Percentiles rank a stretch among this genome's conserved stretches.
Evolutionary conservation across 2,113 vertebrate genomes (phyloP).

Genomic region (Hippocampus zosterae): DNA sequence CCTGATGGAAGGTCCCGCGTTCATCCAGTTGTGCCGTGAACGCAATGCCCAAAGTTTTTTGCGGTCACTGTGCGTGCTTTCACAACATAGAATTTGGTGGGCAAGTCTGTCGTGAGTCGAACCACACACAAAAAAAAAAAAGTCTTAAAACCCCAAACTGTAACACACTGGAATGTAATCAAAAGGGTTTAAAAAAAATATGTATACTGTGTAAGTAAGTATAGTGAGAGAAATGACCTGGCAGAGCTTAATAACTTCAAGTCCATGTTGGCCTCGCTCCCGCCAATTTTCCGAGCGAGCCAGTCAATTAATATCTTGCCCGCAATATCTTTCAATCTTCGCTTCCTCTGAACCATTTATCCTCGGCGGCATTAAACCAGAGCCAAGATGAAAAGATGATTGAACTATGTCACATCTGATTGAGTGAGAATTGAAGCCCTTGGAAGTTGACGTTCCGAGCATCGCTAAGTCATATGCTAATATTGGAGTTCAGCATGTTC

Average conservation of each 20-base stretch:
- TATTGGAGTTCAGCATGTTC: constrained; percentile 1
- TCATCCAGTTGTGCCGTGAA: too few relatives aligned
- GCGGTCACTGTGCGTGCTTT: too few relatives aligned
- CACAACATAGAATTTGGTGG: too few relatives aligned
- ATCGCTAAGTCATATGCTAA: constrained; percentile 2
- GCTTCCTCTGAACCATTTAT: constrained; percentile 21
- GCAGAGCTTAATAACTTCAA: not conserved
- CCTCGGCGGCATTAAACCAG: not conserved
- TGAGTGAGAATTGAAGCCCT: constrained; percentile 39
- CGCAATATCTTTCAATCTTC: not conserved
- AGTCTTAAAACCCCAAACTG: too few relatives aligned
- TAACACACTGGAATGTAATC: too few relatives aligned
- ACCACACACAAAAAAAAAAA: too few relatives aligned
- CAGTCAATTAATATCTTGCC: not conserved
- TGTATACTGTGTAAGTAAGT: too few relatives aligned
- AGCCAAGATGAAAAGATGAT: constrained; percentile 1
- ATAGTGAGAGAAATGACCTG: not conserved
- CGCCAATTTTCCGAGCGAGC: not conserved
- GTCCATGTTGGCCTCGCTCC: not conserved
- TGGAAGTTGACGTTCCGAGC: constrained; percentile 39
- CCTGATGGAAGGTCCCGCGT: too few relatives aligned
- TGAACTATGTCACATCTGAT: constrained; percentile 33
- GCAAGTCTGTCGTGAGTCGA: too few relatives aligned
- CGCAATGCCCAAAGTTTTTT: too few relatives aligned
- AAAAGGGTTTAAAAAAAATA: too few relatives aligned